Conservation (phyloP, 2,797 vertebrate genomes). For the Arctocebus calabarensis region DNA sequence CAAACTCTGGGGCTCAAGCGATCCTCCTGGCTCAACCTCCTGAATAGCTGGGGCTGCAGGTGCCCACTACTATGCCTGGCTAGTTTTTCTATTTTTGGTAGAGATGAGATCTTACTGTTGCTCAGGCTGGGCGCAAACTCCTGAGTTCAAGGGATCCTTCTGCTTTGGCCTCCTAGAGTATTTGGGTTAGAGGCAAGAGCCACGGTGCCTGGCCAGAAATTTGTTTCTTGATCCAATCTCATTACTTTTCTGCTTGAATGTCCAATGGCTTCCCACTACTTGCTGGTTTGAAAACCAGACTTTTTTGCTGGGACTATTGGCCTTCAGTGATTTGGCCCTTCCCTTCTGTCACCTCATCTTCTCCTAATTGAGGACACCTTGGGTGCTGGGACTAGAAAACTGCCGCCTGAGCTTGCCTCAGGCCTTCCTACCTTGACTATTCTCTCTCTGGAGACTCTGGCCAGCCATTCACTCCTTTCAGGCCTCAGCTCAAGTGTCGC, state of each 20-base stretch:
- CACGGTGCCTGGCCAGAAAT: no score
- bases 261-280: rapidly evolving
- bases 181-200: no score
- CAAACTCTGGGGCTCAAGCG: no score
- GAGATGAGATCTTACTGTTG: no score
- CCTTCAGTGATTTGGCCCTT: neutral
- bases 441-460: no score
- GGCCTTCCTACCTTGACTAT: neutral
- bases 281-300: neutral
- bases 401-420: neutral
- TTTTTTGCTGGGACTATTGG: neutral
- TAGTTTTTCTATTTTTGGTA: no score
- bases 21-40: no score
- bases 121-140: no score
- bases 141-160: no score
- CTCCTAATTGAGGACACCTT: neutral
- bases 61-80: no score
- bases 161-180: no score
- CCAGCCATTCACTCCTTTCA: neutral
- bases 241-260: neutral
- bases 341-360: neutral
- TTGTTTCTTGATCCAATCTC: neutral
- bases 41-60: neutral
- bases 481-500: neutral
- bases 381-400: neutral